Evolutionary conservation across 2,888 invertebrate species (phyloP), one percentile per base, ranked within the genome.

Genomic region (Hydroisotoma schaefferi): DNA sequence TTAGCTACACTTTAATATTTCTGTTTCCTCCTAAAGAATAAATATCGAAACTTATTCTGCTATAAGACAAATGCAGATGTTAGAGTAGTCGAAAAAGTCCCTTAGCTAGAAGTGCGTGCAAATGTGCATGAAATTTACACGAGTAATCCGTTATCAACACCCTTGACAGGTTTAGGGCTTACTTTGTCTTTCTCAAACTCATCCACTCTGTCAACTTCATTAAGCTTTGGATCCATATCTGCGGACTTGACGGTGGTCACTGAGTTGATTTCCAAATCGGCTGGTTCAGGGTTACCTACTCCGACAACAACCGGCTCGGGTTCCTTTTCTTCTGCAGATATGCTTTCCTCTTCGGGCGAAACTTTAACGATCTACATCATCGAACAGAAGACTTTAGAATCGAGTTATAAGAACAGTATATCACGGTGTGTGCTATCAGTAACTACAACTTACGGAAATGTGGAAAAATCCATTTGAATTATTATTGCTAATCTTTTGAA

Each of bases 401-500:
- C 46, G 23, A 53, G n/a, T n/a, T n/a, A 49, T 23, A 20, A 26
- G 22, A 22, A 43, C 12, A 28, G 37, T 12, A 26, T 27, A 29
- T 48, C 20, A 33, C 33, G 15, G 33, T 15, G 15, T 4, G 25
- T 20, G n/a, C 26, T 10, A 5, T 6, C 40, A 10, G 8, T 47
- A 26, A 47, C 10, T 6, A 20, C 18, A 20, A 27, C 56, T 56
- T 65, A 71, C 71, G 27, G 65, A 63, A 55, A 69, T 61, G 46
- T 67, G 67, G 69, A 71, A 71, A 54, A 69, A 69, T 49, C 69
- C 69, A 47, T 67, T 67, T 4, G 69, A 68, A 48, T 71, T 71
- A 28, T 66, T 61, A 38, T 58, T 56, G 18, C 60, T 57, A 37
- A 71, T 61, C 52, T 58, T 69, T 44, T 71, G 71, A 37, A 71